phyloP scores from a whole-genome alignment of 2,113 vertebrate species.

The Nematolebias whitei region DNA sequence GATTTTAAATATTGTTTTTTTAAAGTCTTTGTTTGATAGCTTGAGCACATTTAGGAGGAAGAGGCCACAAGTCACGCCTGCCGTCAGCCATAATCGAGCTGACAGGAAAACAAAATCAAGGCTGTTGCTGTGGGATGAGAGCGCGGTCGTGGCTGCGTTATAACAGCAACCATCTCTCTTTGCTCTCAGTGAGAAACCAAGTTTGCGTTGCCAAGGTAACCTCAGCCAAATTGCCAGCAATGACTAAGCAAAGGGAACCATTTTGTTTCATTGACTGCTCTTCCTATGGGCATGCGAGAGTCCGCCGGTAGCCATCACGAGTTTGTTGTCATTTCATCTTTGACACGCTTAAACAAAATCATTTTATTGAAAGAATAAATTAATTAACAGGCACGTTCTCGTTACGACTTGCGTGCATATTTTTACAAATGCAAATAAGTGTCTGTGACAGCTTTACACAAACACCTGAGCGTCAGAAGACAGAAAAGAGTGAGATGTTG shows the following conservation, averaged over 20 bases:
- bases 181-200: constrained; percentile 72
- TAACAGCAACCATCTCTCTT: constrained; percentile 59
- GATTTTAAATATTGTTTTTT: too few species aligned
- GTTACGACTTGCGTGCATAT: neutral
- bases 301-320: constrained; percentile 18
- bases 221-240: constrained; percentile 69
- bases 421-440: neutral
- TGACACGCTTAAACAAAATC: neutral
- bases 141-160: constrained; percentile 41
- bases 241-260: constrained; percentile 75
- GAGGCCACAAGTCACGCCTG: constrained; percentile 13
- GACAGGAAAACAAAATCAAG: constrained; percentile 50
- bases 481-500: constrained; percentile 8
- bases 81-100: constrained; percentile 24
- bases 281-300: constrained; percentile 36
- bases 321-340: constrained; percentile 18
- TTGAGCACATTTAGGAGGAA: constrained; percentile 20
- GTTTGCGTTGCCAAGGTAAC: constrained; percentile 81
- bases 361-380: neutral
- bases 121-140: constrained; percentile 58
- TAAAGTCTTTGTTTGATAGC: neutral
- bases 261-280: constrained; percentile 75
- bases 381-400: neutral
- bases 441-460: constrained; percentile 7
- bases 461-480: neutral